These are phyloP conservation scores for Cossypha polioptera DNA, from an alignment of 2,797 vertebrate genomes.

Conservation along the genomic window DNA sequence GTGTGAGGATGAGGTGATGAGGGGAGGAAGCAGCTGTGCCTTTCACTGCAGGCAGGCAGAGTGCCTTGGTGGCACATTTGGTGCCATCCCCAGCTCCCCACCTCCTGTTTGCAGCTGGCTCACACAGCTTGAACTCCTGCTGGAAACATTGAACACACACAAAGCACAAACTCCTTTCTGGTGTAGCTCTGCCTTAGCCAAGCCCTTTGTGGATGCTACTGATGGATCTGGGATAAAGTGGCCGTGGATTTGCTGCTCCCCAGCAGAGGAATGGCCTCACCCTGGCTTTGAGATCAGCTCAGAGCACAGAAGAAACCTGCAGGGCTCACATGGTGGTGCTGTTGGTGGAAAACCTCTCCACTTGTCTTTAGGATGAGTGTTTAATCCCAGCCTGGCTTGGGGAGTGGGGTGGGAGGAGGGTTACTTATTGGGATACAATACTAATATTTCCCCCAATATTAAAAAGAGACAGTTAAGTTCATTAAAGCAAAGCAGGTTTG, in stretches of 20 bases:
- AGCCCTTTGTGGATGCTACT: not conserved
- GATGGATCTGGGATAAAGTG: not conserved
- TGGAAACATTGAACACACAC: not conserved
- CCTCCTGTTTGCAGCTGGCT: not conserved
- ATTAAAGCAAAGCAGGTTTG: slow-evolving; percentile 2
- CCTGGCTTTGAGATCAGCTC: not conserved
- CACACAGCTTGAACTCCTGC: not conserved
- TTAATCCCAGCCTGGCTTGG: not conserved
- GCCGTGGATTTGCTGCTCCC: not conserved
- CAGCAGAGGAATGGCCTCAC: not conserved
- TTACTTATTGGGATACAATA: not conserved
- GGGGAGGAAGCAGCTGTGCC: not conserved
- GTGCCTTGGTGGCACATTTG: not conserved
- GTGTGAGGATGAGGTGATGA: rapidly evolving
- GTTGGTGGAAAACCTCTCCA: not conserved
- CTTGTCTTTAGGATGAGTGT: not conserved
- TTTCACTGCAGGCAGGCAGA: not conserved
- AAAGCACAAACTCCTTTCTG: not conserved
- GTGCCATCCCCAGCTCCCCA: not conserved
- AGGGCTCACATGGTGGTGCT: not conserved
- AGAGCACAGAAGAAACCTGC: not conserved
- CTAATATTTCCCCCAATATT: slow-evolving; percentile 7
- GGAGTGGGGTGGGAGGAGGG: not conserved
- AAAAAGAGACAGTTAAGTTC: not conserved
- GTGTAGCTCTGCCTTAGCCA: rapidly evolving